These are phyloP conservation scores for Aphaenogaster ashmeadi DNA, from an alignment of 1,140 invertebrate genomes.

Conservation along the genomic window DNA sequence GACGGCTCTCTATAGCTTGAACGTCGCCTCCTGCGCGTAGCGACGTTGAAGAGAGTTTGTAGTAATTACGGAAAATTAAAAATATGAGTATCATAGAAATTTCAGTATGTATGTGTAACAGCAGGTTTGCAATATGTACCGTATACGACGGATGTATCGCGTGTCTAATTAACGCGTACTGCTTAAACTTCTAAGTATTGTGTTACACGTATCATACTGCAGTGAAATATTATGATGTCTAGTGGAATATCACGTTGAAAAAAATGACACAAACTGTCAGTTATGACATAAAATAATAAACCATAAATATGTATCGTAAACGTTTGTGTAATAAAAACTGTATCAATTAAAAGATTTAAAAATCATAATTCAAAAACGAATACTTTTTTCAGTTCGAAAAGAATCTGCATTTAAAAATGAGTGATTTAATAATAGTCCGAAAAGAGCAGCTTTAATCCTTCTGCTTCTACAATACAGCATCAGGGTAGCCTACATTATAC, in stretches of 20 bases:
- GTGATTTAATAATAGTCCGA: neutral
- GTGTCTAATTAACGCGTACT: conserved; percentile 39
- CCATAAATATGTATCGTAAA: neutral
- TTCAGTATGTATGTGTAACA: conserved; percentile 1
- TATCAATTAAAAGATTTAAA: neutral
- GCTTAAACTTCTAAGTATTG: conserved; percentile 46
- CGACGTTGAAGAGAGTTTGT: conserved; percentile 44
- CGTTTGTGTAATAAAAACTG: neutral
- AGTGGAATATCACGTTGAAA: neutral
- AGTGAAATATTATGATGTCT: conserved; percentile 15
- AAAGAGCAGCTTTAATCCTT: neutral
- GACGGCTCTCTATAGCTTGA: neutral
- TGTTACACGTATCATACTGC: conserved; percentile 22
- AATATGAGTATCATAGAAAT: conserved; percentile 32
- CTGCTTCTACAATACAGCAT: neutral
- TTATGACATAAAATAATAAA: conserved; percentile 5
- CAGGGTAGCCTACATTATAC: neutral
- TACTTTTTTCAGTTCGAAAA: neutral
- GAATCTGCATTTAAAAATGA: neutral
- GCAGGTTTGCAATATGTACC: conserved; percentile 4
- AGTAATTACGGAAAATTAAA: conserved; percentile 60
- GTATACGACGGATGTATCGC: conserved; percentile 21
- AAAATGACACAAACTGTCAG: conserved; percentile 7
- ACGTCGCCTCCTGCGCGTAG: neutral
- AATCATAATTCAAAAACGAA: neutral